Base-by-base conservation (phyloP, 2,797 vertebrate species). In the Leptodactylus fallax region DNA sequence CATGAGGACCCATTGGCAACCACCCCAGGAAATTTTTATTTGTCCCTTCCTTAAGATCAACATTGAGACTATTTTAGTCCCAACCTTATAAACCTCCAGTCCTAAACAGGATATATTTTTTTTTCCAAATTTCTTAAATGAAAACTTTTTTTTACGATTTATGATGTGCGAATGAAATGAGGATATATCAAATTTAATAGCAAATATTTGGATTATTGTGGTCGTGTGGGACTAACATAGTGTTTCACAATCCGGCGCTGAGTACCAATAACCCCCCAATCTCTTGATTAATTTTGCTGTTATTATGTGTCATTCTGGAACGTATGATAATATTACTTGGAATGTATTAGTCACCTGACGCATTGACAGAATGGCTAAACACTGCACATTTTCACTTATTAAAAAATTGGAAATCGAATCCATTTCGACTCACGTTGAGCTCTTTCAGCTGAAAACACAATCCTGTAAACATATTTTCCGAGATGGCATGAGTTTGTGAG, bases 381-480 rank as follows among this genome's bases (percentile, higher is more conserved):
- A 76, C n/a, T 27, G 53, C 25, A 45, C 71, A 53, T 77, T 77
- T 84, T 74, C n/a, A 25, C 4, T 83, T 83, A 83, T 72, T 83
- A 83, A 72, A 8, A 56, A 27, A 58, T 56, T 49, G 23, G 49
- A 55, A 82, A 82, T 56, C 23, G 8, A 19, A 69, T 82, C 81
- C 16, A 51, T 27, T 67, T 69, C 12, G 36, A 53, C 21, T 58
- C 71, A 84, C 14, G 82, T 72, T 47, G 55, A 45, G 72, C 19
- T n/a, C 69, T 36, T 74, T 85, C 56, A 76, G 83, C 56, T 23
- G 56, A 74, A 85, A 74, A 77, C 71, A 77, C n/a, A 27, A 45
- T 77, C 63, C 83, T 85, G 83, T 77, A 85, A 85, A 85, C 83
- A 85, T 77, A 51, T 25, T 85, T 85, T 53, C 6, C 8, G 83